Percentiles rank a stretch among this genome's conserved stretches.
phyloP scores from a whole-genome alignment of 2,888 invertebrate genomes.

The Acronicta alni region DNA sequence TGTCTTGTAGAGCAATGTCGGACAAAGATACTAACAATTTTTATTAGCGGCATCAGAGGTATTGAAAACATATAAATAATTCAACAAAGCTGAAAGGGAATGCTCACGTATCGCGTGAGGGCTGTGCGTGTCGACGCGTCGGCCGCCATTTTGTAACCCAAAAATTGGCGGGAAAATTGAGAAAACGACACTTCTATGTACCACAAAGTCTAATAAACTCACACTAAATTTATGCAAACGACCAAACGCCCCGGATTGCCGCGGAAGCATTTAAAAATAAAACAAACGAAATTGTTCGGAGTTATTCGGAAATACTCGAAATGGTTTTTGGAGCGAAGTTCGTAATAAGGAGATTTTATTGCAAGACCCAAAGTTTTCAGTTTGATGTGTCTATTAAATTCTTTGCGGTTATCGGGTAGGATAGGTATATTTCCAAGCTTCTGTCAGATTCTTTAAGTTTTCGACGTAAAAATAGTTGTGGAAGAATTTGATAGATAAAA shows the following conservation, averaged over 20 bases:
- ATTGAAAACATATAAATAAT: constrained; percentile 70
- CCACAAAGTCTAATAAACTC: constrained; percentile 63
- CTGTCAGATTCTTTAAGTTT: constrained; percentile 62
- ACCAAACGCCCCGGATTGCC: constrained; percentile 58
- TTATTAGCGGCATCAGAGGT: constrained; percentile 61
- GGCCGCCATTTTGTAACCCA: constrained; percentile 82
- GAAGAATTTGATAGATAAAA: constrained; percentile 62
- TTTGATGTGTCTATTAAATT: constrained; percentile 80
- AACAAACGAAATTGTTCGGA: constrained; percentile 59
- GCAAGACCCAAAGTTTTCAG: constrained; percentile 65
- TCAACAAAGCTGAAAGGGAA: constrained; percentile 62
- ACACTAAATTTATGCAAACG: constrained; percentile 77
- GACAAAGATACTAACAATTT: constrained; percentile 68
- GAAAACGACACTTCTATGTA: constrained; percentile 82
- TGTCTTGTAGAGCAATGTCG: constrained; percentile 41
- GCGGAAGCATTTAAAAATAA: constrained; percentile 74
- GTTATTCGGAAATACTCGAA: constrained; percentile 58
- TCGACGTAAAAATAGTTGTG: constrained; percentile 61
- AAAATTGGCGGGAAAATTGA: constrained; percentile 85
- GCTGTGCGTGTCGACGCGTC: constrained; percentile 63
- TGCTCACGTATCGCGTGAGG: constrained; percentile 71
- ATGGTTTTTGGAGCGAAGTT: constrained; percentile 62
- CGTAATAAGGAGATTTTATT: constrained; percentile 71
- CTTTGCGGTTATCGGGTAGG: constrained; percentile 67
- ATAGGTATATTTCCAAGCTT: constrained; percentile 59